Percentiles rank a stretch among this genome's conserved stretches.
Conservation (phyloP, 2,888 invertebrate species). For the Teinopalpus imperialis region DNA sequence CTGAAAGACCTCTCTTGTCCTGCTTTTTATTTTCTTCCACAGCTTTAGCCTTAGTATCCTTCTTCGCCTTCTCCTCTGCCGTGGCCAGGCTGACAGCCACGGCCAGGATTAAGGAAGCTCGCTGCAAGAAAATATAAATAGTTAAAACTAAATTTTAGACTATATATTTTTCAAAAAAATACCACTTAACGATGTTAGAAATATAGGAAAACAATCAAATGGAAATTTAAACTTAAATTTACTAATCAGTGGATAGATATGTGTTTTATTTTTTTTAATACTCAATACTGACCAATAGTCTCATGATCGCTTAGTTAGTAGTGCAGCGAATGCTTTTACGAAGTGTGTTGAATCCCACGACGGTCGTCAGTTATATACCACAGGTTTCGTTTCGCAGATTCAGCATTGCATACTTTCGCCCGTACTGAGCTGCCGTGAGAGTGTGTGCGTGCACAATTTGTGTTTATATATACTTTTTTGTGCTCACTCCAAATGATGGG, state of each 20-base stretch:
- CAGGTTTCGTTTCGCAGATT: slow-evolving; percentile 58
- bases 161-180: too few species aligned
- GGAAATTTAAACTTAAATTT: too few species aligned
- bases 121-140: slow-evolving; percentile 52
- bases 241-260: too few species aligned
- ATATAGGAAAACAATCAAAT: too few species aligned
- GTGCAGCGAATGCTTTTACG: slow-evolving; percentile 72
- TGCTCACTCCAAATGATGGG: slow-evolving; percentile 23
- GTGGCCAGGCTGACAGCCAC: slow-evolving; percentile 79
- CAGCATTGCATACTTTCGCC: slow-evolving; percentile 75
- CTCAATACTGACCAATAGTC: slow-evolving; percentile 69
- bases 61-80: slow-evolving; percentile 79
- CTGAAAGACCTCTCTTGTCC: slow-evolving; percentile 80
- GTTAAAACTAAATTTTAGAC: too few species aligned
- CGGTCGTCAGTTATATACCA: slow-evolving; percentile 65
- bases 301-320: slow-evolving; percentile 75
- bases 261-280: slow-evolving; percentile 9
- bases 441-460: slow-evolving; percentile 42
- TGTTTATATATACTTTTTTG: slow-evolving; percentile 29
- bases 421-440: slow-evolving; percentile 43
- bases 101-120: slow-evolving; percentile 75
- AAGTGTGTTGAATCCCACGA: slow-evolving; percentile 56
- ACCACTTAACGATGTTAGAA: too few species aligned
- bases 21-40: slow-evolving; percentile 76
- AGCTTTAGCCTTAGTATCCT: slow-evolving; percentile 70